Evolutionary conservation across 2,797 vertebrate species (phyloP).

Genomic region (Varecia variegata): DNA sequence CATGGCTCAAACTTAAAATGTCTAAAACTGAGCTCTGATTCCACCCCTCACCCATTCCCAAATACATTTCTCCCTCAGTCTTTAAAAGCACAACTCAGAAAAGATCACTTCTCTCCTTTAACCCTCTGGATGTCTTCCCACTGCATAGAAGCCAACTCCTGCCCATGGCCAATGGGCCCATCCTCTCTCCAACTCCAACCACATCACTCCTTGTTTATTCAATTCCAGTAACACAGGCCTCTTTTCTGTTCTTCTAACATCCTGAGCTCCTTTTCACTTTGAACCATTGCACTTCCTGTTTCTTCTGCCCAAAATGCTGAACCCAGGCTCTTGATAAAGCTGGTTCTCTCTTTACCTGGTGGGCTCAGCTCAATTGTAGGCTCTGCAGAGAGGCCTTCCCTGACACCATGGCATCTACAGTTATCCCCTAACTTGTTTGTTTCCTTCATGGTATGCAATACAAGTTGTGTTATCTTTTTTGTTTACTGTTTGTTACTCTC

Average conservation of each 20-base stretch:
- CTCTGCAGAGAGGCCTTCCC: neutral
- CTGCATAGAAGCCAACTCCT: neutral
- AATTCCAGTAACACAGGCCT: neutral
- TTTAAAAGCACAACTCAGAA: neutral
- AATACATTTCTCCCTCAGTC: neutral
- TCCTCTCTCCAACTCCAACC: neutral
- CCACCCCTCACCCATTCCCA: neutral
- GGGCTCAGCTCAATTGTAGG: neutral
- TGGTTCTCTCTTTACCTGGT: neutral
- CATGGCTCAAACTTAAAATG: neutral
- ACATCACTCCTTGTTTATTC: neutral
- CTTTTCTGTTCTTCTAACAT: neutral
- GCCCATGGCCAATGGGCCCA: neutral
- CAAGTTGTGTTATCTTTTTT: neutral
- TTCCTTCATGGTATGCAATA: neutral
- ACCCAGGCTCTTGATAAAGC: neutral
- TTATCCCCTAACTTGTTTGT: neutral
- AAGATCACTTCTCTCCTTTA: neutral
- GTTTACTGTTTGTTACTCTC: neutral
- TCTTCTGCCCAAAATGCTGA: neutral
- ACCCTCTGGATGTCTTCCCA: neutral
- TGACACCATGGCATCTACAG: neutral
- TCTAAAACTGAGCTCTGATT: neutral
- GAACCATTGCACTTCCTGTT: neutral
- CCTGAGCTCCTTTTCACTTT: neutral